Evolutionary conservation across 2,888 invertebrate species (phyloP).

Genomic region (Caenorhabditis drosophilae): DNA sequence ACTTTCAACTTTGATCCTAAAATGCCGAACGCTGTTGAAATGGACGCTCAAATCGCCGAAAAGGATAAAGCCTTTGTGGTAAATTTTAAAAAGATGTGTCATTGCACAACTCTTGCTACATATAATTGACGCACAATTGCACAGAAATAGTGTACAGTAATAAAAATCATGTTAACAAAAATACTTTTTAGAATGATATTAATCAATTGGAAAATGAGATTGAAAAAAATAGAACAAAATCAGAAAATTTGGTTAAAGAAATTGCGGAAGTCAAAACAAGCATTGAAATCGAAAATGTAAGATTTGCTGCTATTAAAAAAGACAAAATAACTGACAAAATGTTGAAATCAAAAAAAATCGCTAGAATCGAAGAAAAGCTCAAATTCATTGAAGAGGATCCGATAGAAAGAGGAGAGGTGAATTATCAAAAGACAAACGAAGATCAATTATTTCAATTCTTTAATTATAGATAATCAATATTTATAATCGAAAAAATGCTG

Average conservation of each 20-base stretch:
- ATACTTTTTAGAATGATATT: slow-evolving; percentile 25
- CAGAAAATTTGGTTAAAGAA: slow-evolving; percentile 9
- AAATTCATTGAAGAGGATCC: slow-evolving; percentile 17
- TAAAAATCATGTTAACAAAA: neutral
- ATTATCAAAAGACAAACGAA: neutral
- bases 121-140: no score
- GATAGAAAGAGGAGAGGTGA: slow-evolving; percentile 15
- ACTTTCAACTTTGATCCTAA: slow-evolving; percentile 19
- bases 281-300: slow-evolving; percentile 26
- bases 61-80: slow-evolving; percentile 23
- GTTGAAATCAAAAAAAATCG: slow-evolving; percentile 17
- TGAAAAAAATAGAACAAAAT: slow-evolving; percentile 8
- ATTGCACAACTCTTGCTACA: no score
- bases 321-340: slow-evolving; percentile 22
- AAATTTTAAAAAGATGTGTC: no score
- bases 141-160: neutral
- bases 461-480: neutral
- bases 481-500: neutral
- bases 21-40: slow-evolving; percentile 9
- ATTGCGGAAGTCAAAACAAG: slow-evolving; percentile 13
- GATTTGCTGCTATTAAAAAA: slow-evolving; percentile 27
- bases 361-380: slow-evolving; percentile 19
- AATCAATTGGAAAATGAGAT: slow-evolving; percentile 16
- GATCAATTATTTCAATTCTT: neutral
- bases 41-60: slow-evolving; percentile 3